A percentile compares a stretch with the other conserved stretches of the same genome.
phyloP scores from a whole-genome alignment of 2,113 vertebrate species.

The Oriolus oriolus region DNA sequence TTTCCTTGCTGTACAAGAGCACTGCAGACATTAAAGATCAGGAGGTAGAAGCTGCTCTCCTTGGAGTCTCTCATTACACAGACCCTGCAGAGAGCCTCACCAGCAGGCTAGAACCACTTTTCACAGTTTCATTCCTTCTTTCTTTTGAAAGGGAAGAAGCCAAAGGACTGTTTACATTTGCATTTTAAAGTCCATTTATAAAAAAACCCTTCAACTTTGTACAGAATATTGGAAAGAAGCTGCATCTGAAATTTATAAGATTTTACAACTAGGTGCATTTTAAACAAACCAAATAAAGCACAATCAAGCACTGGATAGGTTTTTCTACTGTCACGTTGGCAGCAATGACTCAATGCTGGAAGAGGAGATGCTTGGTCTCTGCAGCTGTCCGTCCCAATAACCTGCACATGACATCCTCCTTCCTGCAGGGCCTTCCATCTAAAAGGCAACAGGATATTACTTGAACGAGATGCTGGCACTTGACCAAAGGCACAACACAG shows the following conservation, averaged over 20 bases:
- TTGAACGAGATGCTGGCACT: not conserved
- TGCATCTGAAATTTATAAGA: not conserved
- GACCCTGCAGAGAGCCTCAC: constrained; percentile 24
- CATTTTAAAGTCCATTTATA: not conserved
- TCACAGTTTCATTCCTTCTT: not conserved
- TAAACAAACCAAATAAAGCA: not conserved
- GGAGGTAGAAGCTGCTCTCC: constrained; percentile 46
- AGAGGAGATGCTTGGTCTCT: not conserved
- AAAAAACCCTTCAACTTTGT: not conserved
- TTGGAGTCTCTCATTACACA: constrained; percentile 47
- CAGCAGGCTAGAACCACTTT: not conserved
- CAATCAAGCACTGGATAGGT: not conserved
- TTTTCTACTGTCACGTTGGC: not conserved
- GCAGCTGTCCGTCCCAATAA: not conserved
- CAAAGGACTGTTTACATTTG: not conserved
- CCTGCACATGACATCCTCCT: not conserved
- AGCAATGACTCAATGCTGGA: not conserved
- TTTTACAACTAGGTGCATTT: not conserved
- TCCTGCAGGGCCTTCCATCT: not conserved
- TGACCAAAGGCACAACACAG: not conserved
- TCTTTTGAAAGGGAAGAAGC: not conserved
- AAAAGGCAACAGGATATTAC: not conserved
- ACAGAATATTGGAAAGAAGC: not conserved
- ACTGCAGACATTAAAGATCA: constrained; percentile 53
- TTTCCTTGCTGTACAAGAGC: constrained; percentile 49